Base-by-base conservation (phyloP, 2,797 vertebrate genomes). In the Dallia pectoralis region DNA sequence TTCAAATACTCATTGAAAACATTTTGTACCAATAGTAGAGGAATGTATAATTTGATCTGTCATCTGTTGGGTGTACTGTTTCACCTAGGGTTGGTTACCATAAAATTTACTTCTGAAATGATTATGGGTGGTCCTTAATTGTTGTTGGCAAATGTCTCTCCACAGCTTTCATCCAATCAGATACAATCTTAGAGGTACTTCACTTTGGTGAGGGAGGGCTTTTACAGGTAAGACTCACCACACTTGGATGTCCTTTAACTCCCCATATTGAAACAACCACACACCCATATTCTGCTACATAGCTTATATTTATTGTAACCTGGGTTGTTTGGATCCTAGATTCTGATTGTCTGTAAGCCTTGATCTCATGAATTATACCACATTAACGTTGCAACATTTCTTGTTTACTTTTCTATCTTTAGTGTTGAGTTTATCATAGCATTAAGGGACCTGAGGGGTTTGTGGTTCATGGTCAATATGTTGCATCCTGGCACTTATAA, bases 181-280 rank as follows among this genome's bases (percentile, higher is more conserved):
- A 95, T 87, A 94, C 89, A 84, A 92, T 95, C 79, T 93, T 95
- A 92, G 94, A 95, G 90, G 93, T 95, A 71, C 89, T 95, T 1
- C 93, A 91, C 79, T 94, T 95, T 86, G 94, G 93, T 82, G 94
- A 95, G 84, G 94, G 92, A 89, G 91, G 94, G 77, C 85, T 94
- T 70, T 88, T 94, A 72, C 93, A 94, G 93, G 94, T 95, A 93
- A 88, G 81, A 69, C 18, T n/a, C 29, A 44, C 40, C 40, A 44
- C 1, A 44, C 40, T 6, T 44, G 11, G n/a, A n/a, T 33, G 19
- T 66, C 30, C 51, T 49, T 18, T 29, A 5, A 14, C 18, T 29
- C 22, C 11, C 51, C 32, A n/a, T 14, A 30, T 61, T 7, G 40
- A 18, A 36, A 8, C 3, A 14, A 19, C 25, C 51, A 12, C 65